Conservation (phyloP, 2,113 vertebrate species). For the Pipa parva region DNA sequence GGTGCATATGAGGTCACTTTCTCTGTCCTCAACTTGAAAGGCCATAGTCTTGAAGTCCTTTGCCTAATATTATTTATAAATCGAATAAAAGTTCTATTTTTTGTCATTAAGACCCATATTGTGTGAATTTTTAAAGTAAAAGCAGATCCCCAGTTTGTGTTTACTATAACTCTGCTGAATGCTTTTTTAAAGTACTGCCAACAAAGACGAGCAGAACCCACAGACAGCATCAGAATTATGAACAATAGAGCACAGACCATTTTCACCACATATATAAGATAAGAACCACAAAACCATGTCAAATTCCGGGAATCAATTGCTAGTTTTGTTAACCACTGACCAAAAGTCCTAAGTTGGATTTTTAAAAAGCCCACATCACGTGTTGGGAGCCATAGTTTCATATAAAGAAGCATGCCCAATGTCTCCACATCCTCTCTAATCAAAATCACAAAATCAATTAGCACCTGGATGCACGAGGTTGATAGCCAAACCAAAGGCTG, state of each 20-base stretch:
- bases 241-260: constrained; percentile 63
- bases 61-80: constrained; percentile 47
- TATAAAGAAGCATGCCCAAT: constrained; percentile 65
- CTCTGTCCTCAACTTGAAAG: constrained; percentile 47
- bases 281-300: constrained; percentile 42
- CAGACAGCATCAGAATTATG: constrained; percentile 55
- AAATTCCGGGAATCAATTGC: constrained; percentile 43
- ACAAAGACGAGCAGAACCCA: constrained; percentile 56
- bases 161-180: constrained; percentile 54
- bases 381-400: constrained; percentile 60
- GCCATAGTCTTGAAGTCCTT: constrained; percentile 41
- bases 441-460: constrained; percentile 77
- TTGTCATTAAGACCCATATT: constrained; percentile 60
- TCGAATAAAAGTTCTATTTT: constrained; percentile 61
- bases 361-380: constrained; percentile 63
- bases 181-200: constrained; percentile 55
- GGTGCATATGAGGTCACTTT: constrained; percentile 53
- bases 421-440: constrained; percentile 72
- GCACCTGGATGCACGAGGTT: constrained; percentile 71
- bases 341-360: constrained; percentile 56
- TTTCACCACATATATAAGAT: constrained; percentile 57
- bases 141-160: constrained; percentile 22
- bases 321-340: constrained; percentile 50
- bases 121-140: constrained; percentile 43
- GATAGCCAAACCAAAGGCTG: constrained; percentile 69